phyloP scores from a whole-genome alignment of 2,888 invertebrate species.

The Agelastica alni region DNA sequence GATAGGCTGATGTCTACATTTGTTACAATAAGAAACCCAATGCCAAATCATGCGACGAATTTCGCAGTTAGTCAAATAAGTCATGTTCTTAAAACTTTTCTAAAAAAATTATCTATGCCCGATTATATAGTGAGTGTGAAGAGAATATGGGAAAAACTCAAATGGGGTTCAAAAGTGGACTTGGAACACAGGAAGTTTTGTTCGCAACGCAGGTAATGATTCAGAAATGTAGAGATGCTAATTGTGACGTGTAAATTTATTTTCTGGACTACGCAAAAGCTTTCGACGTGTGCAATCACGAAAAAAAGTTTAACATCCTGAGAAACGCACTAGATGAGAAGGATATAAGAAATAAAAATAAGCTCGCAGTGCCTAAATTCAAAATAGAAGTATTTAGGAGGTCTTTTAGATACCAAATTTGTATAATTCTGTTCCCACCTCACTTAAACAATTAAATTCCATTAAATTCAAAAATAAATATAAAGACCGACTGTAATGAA shows the following conservation, averaged over 20 bases:
- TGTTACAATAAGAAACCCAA: no score
- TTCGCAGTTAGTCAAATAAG: no score
- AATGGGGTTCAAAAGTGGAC: not conserved
- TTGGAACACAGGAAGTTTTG: not conserved
- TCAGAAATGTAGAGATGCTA: not conserved
- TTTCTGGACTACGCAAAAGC: not conserved
- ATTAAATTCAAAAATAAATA: no score
- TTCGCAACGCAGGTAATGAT: not conserved
- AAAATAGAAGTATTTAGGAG: no score
- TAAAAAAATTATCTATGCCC: not conserved
- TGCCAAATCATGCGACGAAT: no score
- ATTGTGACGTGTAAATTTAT: not conserved
- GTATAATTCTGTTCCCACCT: no score
- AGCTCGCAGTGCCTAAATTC: no score
- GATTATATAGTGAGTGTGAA: not conserved
- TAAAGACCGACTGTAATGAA: no score
- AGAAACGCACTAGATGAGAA: not conserved
- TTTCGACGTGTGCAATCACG: not conserved
- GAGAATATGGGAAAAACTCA: not conserved
- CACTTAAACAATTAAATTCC: no score
- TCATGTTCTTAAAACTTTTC: not conserved
- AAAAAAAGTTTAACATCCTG: not conserved
- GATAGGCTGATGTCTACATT: no score
- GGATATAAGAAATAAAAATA: not conserved
- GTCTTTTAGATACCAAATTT: no score